These are phyloP conservation scores for Paragorgia papillata DNA, from an alignment of 92 coral and sea anemone genomes.

Conservation along the genomic window DNA sequence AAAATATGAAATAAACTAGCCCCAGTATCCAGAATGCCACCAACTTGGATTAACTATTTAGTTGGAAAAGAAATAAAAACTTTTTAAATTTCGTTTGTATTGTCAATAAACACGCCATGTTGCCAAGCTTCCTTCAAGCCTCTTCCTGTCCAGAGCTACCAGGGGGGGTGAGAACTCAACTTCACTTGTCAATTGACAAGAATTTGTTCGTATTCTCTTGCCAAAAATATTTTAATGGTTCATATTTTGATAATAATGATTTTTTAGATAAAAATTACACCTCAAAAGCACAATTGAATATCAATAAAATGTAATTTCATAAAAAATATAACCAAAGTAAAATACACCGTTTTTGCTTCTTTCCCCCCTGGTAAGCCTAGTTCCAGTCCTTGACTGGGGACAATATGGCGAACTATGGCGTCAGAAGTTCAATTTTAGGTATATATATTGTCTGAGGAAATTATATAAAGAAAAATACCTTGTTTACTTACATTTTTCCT, in stretches of 20 bases:
- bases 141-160: background rate
- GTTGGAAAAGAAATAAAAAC: background rate
- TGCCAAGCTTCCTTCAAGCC: conserved; percentile 15
- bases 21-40: background rate
- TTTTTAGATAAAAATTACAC: background rate
- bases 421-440: conserved; percentile 21
- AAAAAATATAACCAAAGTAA: too few species aligned
- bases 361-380: background rate
- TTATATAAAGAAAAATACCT: background rate
- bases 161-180: conserved; percentile 6
- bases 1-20: too few species aligned
- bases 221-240: too few species aligned
- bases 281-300: background rate
- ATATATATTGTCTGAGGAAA: background rate
- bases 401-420: conserved; percentile 24
- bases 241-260: background rate
- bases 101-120: conserved; percentile 30
- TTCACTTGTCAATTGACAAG: too few species aligned
- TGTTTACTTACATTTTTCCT: background rate
- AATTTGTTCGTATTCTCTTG: too few species aligned
- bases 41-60: background rate
- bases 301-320: background rate
- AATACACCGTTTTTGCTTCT: background rate
- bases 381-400: too few species aligned
- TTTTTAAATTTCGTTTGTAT: background rate